Percentiles rank a stretch among this genome's conserved stretches.
phyloP scores from a whole-genome alignment of 2,797 vertebrate genomes.

The Sebastes cheni region DNA sequence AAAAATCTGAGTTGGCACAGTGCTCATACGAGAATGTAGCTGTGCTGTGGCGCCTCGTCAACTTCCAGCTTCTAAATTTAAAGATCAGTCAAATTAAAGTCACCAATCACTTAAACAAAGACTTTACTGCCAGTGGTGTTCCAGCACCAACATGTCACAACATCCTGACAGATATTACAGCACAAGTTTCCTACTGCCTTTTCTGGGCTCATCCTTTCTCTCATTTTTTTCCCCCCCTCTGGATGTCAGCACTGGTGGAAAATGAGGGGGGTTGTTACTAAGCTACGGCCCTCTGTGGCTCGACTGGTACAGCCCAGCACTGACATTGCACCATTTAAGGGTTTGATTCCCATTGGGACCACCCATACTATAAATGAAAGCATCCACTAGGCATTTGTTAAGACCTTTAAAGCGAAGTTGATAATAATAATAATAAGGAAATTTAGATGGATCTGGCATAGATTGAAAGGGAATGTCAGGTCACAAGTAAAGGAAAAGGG shows the following conservation, averaged over 20 bases:
- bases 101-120: slow-evolving; percentile 45
- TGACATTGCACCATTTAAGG: slow-evolving; percentile 75
- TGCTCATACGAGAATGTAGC: neutral
- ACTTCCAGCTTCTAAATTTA: slow-evolving; percentile 38
- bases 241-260: slow-evolving; percentile 54
- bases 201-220: slow-evolving; percentile 59
- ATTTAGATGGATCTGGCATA: neutral
- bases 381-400: slow-evolving; percentile 26
- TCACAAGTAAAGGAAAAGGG: neutral
- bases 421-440: slow-evolving; percentile 10
- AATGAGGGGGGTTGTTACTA: slow-evolving; percentile 52
- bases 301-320: slow-evolving; percentile 56
- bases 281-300: slow-evolving; percentile 25
- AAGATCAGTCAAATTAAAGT: slow-evolving; percentile 48
- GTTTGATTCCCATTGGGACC: slow-evolving; percentile 68
- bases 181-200: slow-evolving; percentile 62
- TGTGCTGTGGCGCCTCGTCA: slow-evolving; percentile 16
- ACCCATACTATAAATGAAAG: slow-evolving; percentile 69
- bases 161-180: slow-evolving; percentile 52
- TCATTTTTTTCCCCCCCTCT: neutral
- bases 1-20: slow-evolving; percentile 26
- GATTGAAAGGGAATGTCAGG: neutral
- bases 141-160: slow-evolving; percentile 57
- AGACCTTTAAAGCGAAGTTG: slow-evolving; percentile 16
- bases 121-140: slow-evolving; percentile 41